A percentile compares a stretch with the other conserved stretches of the same genome.
These are phyloP conservation scores for Aphelocoma californica DNA, from an alignment of 2,797 vertebrate genomes.

Conservation along the genomic window DNA sequence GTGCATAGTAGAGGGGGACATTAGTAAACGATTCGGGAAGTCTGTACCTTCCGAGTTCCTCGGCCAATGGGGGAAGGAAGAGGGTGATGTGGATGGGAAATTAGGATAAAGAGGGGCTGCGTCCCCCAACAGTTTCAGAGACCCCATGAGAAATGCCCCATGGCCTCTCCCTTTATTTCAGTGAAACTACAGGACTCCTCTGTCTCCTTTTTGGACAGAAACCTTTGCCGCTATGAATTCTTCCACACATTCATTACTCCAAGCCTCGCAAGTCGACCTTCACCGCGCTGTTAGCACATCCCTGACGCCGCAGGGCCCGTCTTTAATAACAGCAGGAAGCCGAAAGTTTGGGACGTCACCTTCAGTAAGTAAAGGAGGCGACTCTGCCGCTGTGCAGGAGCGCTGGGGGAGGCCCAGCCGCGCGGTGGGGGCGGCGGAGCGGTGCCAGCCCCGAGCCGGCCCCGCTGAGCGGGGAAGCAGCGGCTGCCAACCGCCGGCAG, in stretches of 20 bases:
- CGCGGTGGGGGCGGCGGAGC: background rate
- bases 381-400: background rate
- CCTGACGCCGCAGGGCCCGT: background rate
- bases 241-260: background rate
- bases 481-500: background rate
- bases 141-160: background rate
- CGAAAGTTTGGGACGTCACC: accelerated
- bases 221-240: too few relatives aligned
- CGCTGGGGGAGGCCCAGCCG: too few relatives aligned
- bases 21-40: accelerated
- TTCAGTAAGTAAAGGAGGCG: accelerated
- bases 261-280: too few relatives aligned
- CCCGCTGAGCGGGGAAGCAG: background rate
- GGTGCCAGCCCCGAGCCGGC: background rate
- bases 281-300: accelerated
- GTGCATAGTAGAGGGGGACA: background rate
- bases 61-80: accelerated
- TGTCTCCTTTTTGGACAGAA: too few relatives aligned
- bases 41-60: background rate
- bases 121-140: background rate
- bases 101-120: background rate
- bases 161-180: background rate
- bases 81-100: background rate
- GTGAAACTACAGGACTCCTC: background rate
- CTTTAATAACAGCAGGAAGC: accelerated